These are phyloP conservation scores for Centropyge bicolor DNA, from an alignment of 2,797 vertebrate species.

Conservation along the genomic window DNA sequence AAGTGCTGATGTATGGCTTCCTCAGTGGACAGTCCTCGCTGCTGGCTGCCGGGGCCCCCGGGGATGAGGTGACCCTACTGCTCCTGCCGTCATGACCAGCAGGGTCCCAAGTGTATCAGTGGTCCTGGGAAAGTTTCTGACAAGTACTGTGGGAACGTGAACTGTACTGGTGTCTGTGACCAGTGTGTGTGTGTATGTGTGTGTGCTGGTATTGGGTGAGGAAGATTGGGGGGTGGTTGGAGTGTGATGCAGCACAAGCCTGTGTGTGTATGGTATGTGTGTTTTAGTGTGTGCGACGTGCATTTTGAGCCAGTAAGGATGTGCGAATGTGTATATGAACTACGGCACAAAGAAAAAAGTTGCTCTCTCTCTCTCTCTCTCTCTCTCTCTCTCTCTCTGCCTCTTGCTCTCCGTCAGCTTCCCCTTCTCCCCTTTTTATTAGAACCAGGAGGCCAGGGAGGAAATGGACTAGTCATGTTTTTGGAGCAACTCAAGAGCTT, in stretches of 20 bases:
- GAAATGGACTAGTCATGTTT: conserved; percentile 79
- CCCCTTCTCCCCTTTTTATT: conserved; percentile 73
- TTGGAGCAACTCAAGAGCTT: conserved; percentile 70
- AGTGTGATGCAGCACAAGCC: conserved; percentile 13
- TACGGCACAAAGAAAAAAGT: conserved; percentile 5
- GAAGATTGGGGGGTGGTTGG: background rate
- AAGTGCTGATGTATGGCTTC: conserved; percentile 70
- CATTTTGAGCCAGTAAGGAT: conserved; percentile 22
- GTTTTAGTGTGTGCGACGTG: conserved; percentile 16
- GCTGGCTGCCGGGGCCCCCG: conserved; percentile 30
- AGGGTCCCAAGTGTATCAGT: conserved; percentile 77
- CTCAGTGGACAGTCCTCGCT: conserved; percentile 36
- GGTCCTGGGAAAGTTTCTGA: conserved; percentile 86
- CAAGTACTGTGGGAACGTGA: conserved; percentile 84
- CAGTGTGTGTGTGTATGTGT: conserved; percentile 37
- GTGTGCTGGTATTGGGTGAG: conserved; percentile 8
- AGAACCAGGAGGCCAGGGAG: conserved; percentile 76
- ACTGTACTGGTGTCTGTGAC: conserved; percentile 68
- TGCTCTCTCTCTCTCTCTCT: conserved; percentile 45
- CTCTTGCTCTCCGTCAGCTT: conserved; percentile 50
- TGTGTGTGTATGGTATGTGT: conserved; percentile 31
- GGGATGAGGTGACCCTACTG: conserved; percentile 68
- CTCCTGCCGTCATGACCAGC: conserved; percentile 68
- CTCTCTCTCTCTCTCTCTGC: conserved; percentile 42
- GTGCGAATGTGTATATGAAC: conserved; percentile 33